phyloP scores from a whole-genome alignment of 2,113 vertebrate genomes.

The Scatophagus argus region DNA sequence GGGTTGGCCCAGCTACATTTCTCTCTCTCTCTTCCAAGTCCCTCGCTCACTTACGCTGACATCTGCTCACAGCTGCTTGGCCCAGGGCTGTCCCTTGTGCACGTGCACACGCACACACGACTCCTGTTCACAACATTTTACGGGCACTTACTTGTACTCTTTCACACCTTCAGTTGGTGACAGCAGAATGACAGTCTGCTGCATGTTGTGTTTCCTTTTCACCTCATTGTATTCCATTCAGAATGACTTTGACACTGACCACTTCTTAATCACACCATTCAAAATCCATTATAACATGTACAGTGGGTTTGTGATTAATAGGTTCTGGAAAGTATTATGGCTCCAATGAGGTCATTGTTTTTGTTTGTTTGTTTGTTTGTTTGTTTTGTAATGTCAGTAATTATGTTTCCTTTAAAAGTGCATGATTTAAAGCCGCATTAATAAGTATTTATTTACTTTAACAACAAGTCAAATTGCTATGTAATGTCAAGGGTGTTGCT shows the following conservation, averaged over 20 bases:
- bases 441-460: not conserved
- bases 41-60: conserved; percentile 87
- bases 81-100: conserved; percentile 70
- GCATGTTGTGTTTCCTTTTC: conserved; percentile 1
- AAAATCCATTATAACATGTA: not conserved
- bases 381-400: not conserved
- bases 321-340: not conserved
- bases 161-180: conserved; percentile 19
- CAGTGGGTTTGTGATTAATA: not conserved
- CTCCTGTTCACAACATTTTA: conserved; percentile 30
- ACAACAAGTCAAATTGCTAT: not conserved
- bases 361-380: too few species aligned
- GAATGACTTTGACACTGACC: not conserved
- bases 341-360: not conserved
- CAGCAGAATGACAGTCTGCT: not conserved
- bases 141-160: not conserved
- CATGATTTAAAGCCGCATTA: not conserved
- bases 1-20: conserved; percentile 84
- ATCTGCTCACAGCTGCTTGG: conserved; percentile 87
- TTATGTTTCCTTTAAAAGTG: not conserved
- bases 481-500: not conserved
- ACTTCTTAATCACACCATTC: not conserved
- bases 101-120: conserved; percentile 16
- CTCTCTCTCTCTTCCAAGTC: conserved; percentile 84
- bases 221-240: not conserved